These are phyloP conservation scores for Campoletis raptor DNA, from an alignment of 2,888 invertebrate genomes.

Conservation along the genomic window DNA sequence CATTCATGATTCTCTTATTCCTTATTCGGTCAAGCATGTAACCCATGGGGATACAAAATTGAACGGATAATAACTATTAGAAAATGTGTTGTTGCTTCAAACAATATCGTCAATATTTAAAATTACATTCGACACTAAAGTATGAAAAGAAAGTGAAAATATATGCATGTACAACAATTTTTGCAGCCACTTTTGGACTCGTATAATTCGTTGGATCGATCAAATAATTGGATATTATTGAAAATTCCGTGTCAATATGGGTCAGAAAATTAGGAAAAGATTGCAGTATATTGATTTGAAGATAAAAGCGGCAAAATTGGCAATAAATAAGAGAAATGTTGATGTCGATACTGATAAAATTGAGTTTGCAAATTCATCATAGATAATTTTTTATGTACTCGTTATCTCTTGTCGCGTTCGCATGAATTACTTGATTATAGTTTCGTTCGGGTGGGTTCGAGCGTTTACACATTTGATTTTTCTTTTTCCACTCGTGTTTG, in stretches of 20 bases:
- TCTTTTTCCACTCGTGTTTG: slow-evolving; percentile 9
- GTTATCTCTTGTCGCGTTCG: slow-evolving; percentile 1
- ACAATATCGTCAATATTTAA: not conserved
- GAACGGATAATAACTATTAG: not conserved
- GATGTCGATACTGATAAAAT: not conserved
- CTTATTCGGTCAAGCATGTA: not conserved
- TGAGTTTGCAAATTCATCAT: not conserved
- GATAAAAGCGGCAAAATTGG: not conserved
- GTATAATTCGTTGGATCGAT: not conserved
- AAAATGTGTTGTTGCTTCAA: not conserved
- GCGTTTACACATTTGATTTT: slow-evolving; percentile 1
- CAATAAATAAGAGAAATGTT: not conserved
- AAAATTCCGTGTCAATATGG: not conserved
- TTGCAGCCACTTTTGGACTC: not conserved
- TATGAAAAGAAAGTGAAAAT: not conserved
- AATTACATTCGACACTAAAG: not conserved
- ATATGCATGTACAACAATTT: not conserved
- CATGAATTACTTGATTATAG: slow-evolving; percentile 16
- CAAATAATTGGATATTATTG: not conserved
- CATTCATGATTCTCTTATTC: not conserved
- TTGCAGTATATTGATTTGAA: not conserved
- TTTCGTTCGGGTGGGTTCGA: not conserved
- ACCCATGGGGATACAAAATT: not conserved
- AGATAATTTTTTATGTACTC: not conserved
- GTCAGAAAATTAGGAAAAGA: not conserved